Evolutionary conservation across 2,113 vertebrate species (phyloP), one percentile per base, ranked within the genome.

Genomic region (Euleptes europaea): DNA sequence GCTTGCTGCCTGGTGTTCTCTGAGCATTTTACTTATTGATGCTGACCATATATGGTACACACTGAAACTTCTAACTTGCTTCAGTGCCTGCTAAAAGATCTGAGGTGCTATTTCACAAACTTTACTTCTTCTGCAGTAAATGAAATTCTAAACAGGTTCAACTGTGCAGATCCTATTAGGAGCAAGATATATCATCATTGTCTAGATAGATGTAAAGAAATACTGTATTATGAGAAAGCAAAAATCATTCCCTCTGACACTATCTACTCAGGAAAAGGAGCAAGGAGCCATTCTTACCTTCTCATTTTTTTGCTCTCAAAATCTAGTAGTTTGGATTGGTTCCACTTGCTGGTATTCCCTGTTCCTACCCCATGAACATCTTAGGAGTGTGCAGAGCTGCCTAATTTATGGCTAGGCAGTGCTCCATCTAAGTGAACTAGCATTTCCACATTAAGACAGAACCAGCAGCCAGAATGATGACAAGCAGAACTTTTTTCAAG

Each of bases 11-110:
- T 92, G 89, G 92, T 92, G 91, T 88, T 91, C 88, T 87, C 80
- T 8, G 84, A 86, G 87, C 89, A 84, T 80, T 94, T 91, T 92
- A 86, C 91, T 88, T 94, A 92, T 91, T 87, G 92, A 91, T 90
- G 82, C 82, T 90, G 86, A 89, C 86, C 92, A 85, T 40, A 78
- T 88, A 38, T 78, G 51, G 31, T 88, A 91, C 84, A 71, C 83
- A 89, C 89, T 86, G 87, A 94, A 93, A 91, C 89, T 31, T 92
- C 85, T 84, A 89, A 90, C 88, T 81, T 78, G 92, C 87, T 92
- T 91, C 83, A 89, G 65, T 80, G 65, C 82, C 60, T 91, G 90
- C 90, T 82, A 86, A 90, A 92, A 85, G 90, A 87, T 57, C 87
- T 93, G 83, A 51, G 83, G 75, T 89, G 82, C 88, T 79, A 78